Evolutionary conservation across 2,113 vertebrate species (phyloP).

Genomic region (Erythrocercus mccallii): DNA sequence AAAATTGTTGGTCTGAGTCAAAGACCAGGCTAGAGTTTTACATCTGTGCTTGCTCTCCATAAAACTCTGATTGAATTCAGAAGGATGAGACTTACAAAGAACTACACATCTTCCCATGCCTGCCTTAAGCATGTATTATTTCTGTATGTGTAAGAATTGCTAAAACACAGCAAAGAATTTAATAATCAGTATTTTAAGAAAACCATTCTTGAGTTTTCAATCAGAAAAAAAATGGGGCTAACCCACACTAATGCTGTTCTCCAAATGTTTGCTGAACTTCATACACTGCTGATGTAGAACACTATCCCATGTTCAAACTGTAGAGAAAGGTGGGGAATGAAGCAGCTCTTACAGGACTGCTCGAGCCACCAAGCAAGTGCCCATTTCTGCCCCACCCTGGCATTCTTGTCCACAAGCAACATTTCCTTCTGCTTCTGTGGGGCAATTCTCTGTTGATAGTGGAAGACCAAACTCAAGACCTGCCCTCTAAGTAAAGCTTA

Average conservation of each 20-base stretch:
- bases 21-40: neutral
- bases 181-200: neutral
- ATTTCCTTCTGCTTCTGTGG: neutral
- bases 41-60: neutral
- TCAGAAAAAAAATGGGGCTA: neutral
- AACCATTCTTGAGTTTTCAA: neutral
- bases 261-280: neutral
- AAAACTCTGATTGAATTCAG: neutral
- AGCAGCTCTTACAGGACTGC: neutral
- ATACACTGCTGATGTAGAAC: accelerated
- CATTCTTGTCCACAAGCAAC: neutral
- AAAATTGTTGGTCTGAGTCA: neutral
- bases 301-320: accelerated
- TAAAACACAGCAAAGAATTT: neutral
- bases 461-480: neutral
- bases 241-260: neutral
- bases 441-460: neutral
- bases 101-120: neutral
- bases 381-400: neutral
- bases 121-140: neutral
- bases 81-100: neutral
- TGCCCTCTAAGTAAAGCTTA: neutral
- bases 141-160: neutral
- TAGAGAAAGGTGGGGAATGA: neutral
- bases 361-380: neutral